phyloP scores from a whole-genome alignment of 2,797 vertebrate species.

The Sebastes oblongus region DNA sequence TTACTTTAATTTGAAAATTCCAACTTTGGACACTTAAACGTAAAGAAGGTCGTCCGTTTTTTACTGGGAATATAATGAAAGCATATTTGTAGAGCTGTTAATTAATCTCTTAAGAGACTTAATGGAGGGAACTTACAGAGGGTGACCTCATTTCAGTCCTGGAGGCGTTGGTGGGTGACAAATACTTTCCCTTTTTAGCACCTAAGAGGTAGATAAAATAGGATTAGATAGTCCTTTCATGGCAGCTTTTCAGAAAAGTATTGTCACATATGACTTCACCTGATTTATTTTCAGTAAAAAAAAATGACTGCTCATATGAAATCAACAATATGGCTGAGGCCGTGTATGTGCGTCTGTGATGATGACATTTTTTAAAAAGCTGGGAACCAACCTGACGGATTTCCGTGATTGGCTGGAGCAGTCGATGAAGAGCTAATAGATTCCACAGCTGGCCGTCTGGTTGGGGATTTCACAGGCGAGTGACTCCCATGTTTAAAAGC shows the following conservation, averaged over 20 bases:
- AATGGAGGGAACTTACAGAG: conserved; percentile 81
- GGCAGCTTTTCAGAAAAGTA: conserved; percentile 64
- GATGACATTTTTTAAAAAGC: conserved; percentile 1
- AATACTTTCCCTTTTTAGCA: conserved; percentile 79
- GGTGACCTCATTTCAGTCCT: conserved; percentile 77
- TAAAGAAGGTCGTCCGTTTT: conserved; percentile 61
- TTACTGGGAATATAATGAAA: conserved; percentile 63
- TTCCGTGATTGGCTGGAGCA: conserved; percentile 40
- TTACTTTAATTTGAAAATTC: conserved; percentile 46
- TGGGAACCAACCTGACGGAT: conserved; percentile 55
- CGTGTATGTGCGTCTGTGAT: conserved; percentile 7
- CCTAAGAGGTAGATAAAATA: conserved; percentile 81
- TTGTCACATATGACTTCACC: conserved; percentile 69
- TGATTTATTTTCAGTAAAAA: conserved; percentile 42
- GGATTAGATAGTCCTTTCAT: conserved; percentile 78
- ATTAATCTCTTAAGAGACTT: conserved; percentile 83
- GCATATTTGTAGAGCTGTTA: conserved; percentile 75
- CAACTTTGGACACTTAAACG: conserved; percentile 50
- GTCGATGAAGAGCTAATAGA: conserved; percentile 41
- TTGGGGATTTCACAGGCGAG: conserved; percentile 57
- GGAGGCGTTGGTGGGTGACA: conserved; percentile 73
- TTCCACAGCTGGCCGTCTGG: conserved; percentile 58
- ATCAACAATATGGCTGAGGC: conserved; percentile 43
- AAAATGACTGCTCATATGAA: conserved; percentile 37
- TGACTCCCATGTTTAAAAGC: conserved; percentile 40